Percentiles rank a stretch among this genome's conserved stretches.
These are phyloP conservation scores for Manis javanica DNA, from an alignment of 2,797 vertebrate species.

Conservation along the genomic window DNA sequence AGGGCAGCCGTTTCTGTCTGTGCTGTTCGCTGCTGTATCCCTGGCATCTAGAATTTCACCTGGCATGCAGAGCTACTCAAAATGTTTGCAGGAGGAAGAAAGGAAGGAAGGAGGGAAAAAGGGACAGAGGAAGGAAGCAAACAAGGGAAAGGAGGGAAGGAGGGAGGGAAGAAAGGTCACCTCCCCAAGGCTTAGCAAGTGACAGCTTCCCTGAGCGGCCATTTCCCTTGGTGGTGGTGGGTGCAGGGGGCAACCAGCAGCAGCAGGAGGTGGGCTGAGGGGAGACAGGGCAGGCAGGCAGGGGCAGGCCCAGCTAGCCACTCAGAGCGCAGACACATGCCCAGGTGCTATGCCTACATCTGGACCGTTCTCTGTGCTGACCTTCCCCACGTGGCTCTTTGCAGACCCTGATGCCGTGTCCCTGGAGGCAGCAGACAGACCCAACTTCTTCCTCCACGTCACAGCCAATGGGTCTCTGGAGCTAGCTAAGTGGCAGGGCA, in stretches of 20 bases:
- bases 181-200: not conserved
- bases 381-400: constrained; percentile 38
- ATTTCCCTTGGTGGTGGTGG: fast-evolving
- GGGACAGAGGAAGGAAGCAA: not conserved
- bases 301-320: not conserved
- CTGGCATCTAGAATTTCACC: not conserved
- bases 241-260: not conserved
- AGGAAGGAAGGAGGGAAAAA: not conserved
- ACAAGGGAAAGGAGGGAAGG: not conserved
- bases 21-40: not conserved
- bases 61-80: not conserved
- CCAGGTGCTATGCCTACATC: not conserved
- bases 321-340: not conserved
- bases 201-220: not conserved
- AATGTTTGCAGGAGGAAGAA: not conserved
- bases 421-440: constrained; percentile 93
- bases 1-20: not conserved
- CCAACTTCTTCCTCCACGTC: constrained; percentile 94
- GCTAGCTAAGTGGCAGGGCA: constrained; percentile 92
- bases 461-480: constrained; percentile 88
- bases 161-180: not conserved
- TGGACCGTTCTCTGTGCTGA: not conserved
- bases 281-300: fast-evolving
- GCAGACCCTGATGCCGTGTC: constrained; percentile 94
- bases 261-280: not conserved